Evolutionary conservation across 1,140 invertebrate species (phyloP), one percentile per base, ranked within the genome.

Genomic region (Sesamia nonagrioides): DNA sequence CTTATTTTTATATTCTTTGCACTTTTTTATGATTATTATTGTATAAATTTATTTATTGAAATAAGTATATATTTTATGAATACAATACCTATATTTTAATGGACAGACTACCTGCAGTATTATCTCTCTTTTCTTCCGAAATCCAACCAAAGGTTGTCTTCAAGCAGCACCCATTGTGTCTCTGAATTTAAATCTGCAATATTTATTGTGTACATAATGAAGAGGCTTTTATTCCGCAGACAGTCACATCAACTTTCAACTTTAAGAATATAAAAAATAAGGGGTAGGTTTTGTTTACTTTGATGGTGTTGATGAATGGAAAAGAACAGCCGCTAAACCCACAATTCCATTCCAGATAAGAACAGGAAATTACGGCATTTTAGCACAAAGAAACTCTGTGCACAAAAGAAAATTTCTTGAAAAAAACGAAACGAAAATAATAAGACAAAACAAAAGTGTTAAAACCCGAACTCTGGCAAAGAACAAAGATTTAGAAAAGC

Each of bases 401-500:
- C 7, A 45, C 37, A 66, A 27, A 42, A 33, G 63, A 54, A 52
- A 68, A 54, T 15, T 35, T 52, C 48, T 52, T 54, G 11, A 17
- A 71, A 54, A 35, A 66, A 54, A 18, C 54, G 15, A 35, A 61
- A 68, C 15, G 33, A 63, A 42, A 71, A 69, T 69, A 77, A 54
- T 63, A 56, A 74, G 50, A 75, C 35, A 74, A 68, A 75, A 50
- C 40, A 40, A 73, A 79, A 75, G 45, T 75, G 58, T 75, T 75
- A 48, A 63, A 61, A 61, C 37, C 42, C 42, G 27, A 77, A 76
- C 56, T 58, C 63, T 21, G 68, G 27, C 33, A 76, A 77, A 74
- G 37, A 76, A 66, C 33, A 77, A 77, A 77, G 58, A 78, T 78
- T 82, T 78, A 78, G 58, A 69, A 79, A 83, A 73, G 66, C 48